Evolutionary conservation across 2,888 invertebrate genomes (phyloP), one percentile per base, ranked within the genome.

Genomic region (Cheilosia impressa): DNA sequence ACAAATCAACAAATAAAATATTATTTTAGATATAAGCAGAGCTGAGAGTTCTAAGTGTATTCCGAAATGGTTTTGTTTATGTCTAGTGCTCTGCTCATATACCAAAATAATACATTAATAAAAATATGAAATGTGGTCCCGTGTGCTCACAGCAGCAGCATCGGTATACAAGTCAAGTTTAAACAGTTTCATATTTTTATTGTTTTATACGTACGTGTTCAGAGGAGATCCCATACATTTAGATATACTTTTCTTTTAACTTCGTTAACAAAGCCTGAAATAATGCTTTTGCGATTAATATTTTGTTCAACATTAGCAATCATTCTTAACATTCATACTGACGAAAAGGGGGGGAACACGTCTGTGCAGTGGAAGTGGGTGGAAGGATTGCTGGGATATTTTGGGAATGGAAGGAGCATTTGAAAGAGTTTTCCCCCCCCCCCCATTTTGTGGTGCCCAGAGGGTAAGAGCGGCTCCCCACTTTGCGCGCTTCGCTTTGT

Each of bases 201-300:
- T 72, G 85, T 82, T 71, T 85, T 87, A 89, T 89, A 89, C 89
- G 89, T 89, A 89, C 89, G 89, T 89, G 88, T 87, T 88, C 87
- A 87, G 87, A 84, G 66, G 84, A 79, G 81, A 78, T 81, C 75
- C 87, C 85, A 83, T 72, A 87, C 84, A 58, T 84, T 84, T 87
- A 82, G 75, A 81, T 76, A 76, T 68, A 87, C 85, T 78, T 80
- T 87, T 88, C 83, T 79, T 87, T 83, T 87, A 85, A 87, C 78
- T 88, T 87, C 88, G 88, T 88, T 88, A 88, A 88, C 77, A 80
- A 87, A 81, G 88, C 89, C 89, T 90, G 89, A 89, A 90, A 90
- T 89, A 89, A 90, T 89, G 89, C 89, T 89, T 87, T 88, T 89
- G 88, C 88, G 89, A 90, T 90, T 90, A 90, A 90, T 90, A 89